Percentiles rank a stretch among this genome's conserved stretches.
These are phyloP conservation scores for Apogon hyalosoma DNA, from an alignment of 2,797 vertebrate genomes.

Conservation along the genomic window DNA sequence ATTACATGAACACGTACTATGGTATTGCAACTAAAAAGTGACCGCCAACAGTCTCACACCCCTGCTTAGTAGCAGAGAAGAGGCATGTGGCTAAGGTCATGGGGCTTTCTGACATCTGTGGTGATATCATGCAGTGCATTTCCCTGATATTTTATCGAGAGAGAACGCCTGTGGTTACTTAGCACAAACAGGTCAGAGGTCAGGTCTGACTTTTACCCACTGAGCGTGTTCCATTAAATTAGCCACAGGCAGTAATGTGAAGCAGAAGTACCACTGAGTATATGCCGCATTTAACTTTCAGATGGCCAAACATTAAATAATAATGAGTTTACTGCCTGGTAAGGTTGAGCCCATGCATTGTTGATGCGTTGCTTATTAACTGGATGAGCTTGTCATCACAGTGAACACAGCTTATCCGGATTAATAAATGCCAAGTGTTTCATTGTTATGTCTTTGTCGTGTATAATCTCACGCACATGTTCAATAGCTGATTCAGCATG, in stretches of 20 bases:
- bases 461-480: not conserved
- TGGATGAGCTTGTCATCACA: constrained; percentile 2
- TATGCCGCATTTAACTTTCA: constrained; percentile 83
- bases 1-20: constrained; percentile 3
- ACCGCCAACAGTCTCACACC: constrained; percentile 24
- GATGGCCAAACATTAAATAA: constrained; percentile 83
- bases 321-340: constrained; percentile 70
- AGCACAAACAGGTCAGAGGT: constrained; percentile 91
- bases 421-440: not conserved
- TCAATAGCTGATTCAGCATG: constrained; percentile 20
- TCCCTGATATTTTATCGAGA: constrained; percentile 90
- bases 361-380: constrained; percentile 22
- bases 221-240: constrained; percentile 84
- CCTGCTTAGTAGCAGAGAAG: constrained; percentile 26
- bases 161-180: constrained; percentile 89
- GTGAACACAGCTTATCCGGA: not conserved
- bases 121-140: constrained; percentile 63
- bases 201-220: constrained; percentile 86
- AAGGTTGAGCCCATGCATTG: constrained; percentile 69
- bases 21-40: constrained; percentile 19
- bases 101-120: constrained; percentile 41
- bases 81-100: constrained; percentile 39
- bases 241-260: constrained; percentile 89
- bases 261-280: constrained; percentile 84
- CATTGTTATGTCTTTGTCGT: not conserved